Evolutionary conservation across 2,113 vertebrate genomes (phyloP).

Genomic region (Coryphaenoides rupestris): DNA sequence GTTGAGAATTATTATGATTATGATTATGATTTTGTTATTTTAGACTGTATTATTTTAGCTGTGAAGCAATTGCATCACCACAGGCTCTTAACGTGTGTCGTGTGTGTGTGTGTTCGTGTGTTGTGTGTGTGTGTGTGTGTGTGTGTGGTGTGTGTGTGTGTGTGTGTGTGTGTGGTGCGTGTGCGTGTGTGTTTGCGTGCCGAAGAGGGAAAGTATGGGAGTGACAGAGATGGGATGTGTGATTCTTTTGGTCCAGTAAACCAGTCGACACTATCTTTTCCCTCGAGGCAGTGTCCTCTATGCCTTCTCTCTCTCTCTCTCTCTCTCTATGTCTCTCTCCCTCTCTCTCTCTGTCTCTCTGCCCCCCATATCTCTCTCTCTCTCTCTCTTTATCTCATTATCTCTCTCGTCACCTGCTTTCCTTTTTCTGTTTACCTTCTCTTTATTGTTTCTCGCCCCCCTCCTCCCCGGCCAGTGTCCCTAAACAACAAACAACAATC

Average conservation of each 20-base stretch:
- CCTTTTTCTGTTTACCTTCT: background rate
- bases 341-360: background rate
- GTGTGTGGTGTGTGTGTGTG: no score
- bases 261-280: constrained; percentile 38
- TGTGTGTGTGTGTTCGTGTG: no score
- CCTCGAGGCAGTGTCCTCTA: constrained; percentile 24
- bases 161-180: background rate
- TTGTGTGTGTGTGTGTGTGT: background rate
- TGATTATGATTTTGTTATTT: no score
- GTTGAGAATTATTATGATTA: no score
- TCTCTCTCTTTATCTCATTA: constrained; percentile 7
- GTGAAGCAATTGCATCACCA: no score
- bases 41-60: no score
- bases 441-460: background rate
- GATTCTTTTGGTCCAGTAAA: constrained; percentile 38
- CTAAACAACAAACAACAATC: background rate
- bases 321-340: background rate
- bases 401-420: background rate
- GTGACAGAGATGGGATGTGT: constrained; percentile 43
- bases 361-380: constrained; percentile 3
- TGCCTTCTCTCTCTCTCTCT: no score
- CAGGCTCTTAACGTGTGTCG: no score
- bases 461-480: background rate
- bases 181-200: constrained; percentile 50
- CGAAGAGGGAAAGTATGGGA: constrained; percentile 35